These are phyloP conservation scores for Pleuronectes platessa DNA, from an alignment of 2,113 vertebrate genomes.

Conservation along the genomic window DNA sequence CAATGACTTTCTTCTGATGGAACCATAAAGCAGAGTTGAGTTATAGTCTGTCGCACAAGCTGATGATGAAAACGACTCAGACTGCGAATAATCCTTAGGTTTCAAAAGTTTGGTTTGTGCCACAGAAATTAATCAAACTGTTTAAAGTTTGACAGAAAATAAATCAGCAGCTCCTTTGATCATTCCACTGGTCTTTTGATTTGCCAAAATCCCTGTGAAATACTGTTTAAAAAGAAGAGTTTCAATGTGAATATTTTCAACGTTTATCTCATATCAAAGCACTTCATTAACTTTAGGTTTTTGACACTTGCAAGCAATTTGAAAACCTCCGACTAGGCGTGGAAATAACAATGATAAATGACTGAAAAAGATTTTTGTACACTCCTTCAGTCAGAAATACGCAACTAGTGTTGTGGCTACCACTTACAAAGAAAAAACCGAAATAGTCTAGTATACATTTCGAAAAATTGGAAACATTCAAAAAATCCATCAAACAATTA, in stretches of 20 bases:
- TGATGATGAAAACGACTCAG: too few species aligned
- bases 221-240: too few species aligned
- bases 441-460: background rate
- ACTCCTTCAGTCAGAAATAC: background rate
- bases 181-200: background rate
- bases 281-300: too few species aligned
- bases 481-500: background rate
- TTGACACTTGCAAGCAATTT: too few species aligned
- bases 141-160: background rate
- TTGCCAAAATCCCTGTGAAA: background rate
- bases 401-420: background rate
- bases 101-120: background rate
- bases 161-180: background rate
- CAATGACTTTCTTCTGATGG: too few species aligned
- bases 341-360: background rate
- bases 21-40: too few species aligned
- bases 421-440: background rate
- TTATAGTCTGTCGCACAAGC: too few species aligned
- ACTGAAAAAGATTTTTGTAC: background rate
- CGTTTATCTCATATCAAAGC: too few species aligned
- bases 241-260: background rate
- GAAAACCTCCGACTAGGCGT: too few species aligned
- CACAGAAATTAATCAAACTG: background rate
- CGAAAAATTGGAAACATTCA: background rate
- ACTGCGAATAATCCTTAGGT: background rate